A percentile compares a stretch with the other conserved stretches of the same genome.
phyloP scores from a whole-genome alignment of 1,140 invertebrate species.

The Antheraea pernyi region DNA sequence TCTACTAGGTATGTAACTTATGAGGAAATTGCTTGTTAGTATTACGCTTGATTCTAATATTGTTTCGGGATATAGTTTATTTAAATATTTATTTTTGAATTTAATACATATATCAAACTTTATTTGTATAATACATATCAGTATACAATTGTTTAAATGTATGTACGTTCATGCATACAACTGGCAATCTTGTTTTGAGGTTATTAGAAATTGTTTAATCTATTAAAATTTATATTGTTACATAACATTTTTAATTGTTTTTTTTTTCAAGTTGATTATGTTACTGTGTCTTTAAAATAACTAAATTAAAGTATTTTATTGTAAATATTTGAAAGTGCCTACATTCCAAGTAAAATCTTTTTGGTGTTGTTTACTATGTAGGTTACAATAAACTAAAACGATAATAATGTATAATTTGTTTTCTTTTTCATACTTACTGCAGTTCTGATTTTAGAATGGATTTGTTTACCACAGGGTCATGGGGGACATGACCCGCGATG shows the following conservation, averaged over 20 bases:
- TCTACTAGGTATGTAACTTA: not conserved
- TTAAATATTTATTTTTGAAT: not conserved
- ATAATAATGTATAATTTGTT: not conserved
- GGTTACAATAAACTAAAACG: constrained; percentile 16
- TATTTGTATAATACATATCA: not conserved
- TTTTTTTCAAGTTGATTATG: not conserved
- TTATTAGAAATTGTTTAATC: too few relatives aligned
- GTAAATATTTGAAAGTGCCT: constrained; percentile 57
- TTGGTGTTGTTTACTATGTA: constrained; percentile 19
- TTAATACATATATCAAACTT: too few relatives aligned
- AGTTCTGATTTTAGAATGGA: too few relatives aligned
- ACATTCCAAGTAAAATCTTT: constrained; percentile 52
- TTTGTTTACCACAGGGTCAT: too few relatives aligned
- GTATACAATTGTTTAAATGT: constrained; percentile 4
- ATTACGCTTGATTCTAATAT: not conserved
- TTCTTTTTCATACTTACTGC: not conserved
- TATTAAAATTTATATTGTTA: too few relatives aligned
- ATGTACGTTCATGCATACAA: too few relatives aligned
- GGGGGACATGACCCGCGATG: too few relatives aligned
- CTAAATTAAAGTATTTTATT: not conserved
- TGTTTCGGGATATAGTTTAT: not conserved
- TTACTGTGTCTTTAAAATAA: not conserved
- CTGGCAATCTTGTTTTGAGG: too few relatives aligned
- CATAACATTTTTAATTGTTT: not conserved
- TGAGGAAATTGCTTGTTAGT: not conserved